Evolutionary conservation across 2,888 invertebrate genomes (phyloP), one percentile per base, ranked within the genome.

Genomic region (Eretmocerus hayati): DNA sequence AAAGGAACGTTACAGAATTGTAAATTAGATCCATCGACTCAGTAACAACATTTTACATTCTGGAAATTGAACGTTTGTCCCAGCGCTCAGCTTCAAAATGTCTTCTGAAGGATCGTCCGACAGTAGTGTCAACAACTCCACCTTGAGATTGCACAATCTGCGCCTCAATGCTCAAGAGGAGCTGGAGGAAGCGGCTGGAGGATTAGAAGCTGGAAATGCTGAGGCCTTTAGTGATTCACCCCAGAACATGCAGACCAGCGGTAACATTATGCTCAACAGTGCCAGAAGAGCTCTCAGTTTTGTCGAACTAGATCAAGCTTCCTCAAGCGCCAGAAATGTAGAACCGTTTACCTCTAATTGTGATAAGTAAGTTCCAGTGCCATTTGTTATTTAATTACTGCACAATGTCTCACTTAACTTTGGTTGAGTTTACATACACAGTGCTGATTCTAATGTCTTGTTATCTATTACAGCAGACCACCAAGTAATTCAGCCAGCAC

Each of bases 401-500:
- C n/a, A n/a, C n/a, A n/a, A n/a, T n/a, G n/a, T n/a, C n/a, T n/a
- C n/a, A n/a, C n/a, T n/a, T n/a, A n/a, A n/a, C n/a, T n/a, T n/a
- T n/a, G n/a, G n/a, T n/a, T n/a, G n/a, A n/a, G n/a, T n/a, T n/a
- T n/a, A n/a, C n/a, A n/a, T n/a, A n/a, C n/a, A n/a, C n/a, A n/a
- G n/a, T n/a, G n/a, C n/a, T n/a, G n/a, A n/a, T n/a, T 26, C 26
- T 26, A 9, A 11, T 26, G 26, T 26, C 26, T 26, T 9, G 26
- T n/a, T n/a, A n/a, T n/a, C n/a, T n/a, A 38, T 59, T 57, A 30
- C 42, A 66, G 60, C 46, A 59, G 67, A 22, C 65, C 62, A 30
- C 64, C 66, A 2, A 65, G 61, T 38, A 67, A 69, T 48, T 64
- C 66, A 20, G 57, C 54, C 2, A 67, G 63, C 46, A 55, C 60